A percentile compares a stretch with the other conserved stretches of the same genome.
These are phyloP conservation scores for Scaeva pyrastri DNA, from an alignment of 2,888 invertebrate genomes.

Conservation along the genomic window DNA sequence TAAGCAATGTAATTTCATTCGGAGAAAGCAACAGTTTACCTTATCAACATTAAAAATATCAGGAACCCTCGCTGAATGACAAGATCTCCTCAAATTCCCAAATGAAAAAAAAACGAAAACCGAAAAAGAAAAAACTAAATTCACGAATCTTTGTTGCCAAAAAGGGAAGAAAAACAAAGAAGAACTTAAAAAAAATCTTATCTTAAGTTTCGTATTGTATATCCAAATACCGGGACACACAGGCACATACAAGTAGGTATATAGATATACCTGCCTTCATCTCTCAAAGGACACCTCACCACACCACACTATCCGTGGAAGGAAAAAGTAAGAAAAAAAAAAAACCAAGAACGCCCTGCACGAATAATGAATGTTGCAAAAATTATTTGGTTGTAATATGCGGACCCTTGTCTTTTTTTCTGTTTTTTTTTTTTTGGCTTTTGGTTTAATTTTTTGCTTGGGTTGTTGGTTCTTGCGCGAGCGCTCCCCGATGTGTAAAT, in stretches of 20 bases:
- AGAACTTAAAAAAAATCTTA: conserved; percentile 50
- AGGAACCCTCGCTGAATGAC: conserved; percentile 60
- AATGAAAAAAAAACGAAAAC: not conserved
- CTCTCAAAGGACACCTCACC: conserved; percentile 59
- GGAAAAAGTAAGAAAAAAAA: conserved; percentile 29
- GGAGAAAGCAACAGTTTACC: conserved; percentile 65
- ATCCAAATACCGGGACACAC: conserved; percentile 63
- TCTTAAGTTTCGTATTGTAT: conserved; percentile 65
- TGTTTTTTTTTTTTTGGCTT: conserved; percentile 4
- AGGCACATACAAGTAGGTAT: not conserved
- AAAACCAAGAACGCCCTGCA: conserved; percentile 61
- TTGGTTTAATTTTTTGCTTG: not conserved
- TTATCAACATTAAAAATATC: conserved; percentile 59
- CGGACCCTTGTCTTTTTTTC: conserved; percentile 62
- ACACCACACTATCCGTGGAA: conserved; percentile 44
- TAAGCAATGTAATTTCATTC: conserved; percentile 52
- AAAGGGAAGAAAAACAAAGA: conserved; percentile 22
- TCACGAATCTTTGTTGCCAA: conserved; percentile 55
- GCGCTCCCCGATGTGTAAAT: conserved; percentile 75
- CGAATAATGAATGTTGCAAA: conserved; percentile 74
- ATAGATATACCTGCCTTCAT: conserved; percentile 17
- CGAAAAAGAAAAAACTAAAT: conserved; percentile 48
- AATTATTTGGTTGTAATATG: conserved; percentile 76
- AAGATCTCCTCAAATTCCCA: conserved; percentile 66
- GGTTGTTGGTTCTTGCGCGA: conserved; percentile 54